Evolutionary conservation across 1,140 invertebrate species (phyloP), one percentile per base, ranked within the genome.

Genomic region (Aphelenchoides besseyi): DNA sequence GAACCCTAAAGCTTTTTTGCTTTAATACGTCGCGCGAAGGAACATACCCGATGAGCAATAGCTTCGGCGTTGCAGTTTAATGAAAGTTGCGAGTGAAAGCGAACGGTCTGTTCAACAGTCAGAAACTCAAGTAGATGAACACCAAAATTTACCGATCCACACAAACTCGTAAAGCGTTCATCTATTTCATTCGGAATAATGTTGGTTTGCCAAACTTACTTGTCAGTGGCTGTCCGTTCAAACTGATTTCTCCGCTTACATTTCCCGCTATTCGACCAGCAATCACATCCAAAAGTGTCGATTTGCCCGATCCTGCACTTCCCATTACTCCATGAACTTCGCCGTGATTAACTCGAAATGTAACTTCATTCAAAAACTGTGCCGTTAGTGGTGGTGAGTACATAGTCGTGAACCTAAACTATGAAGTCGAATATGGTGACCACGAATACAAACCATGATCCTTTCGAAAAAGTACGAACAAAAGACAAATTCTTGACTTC

Each of bases 251-350:
- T 48, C 72, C 72, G 54, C 26, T 41, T 23, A 68, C 37, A 48
- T 23, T 48, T 23, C 12, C 41, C 41, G 41, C 41, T 16, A 48
- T 48, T 23, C 41, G 41, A 12, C 41, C 41, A 23, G 41, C 41
- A 23, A 73, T 72, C 28, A 73, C 72, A 32, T 73, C 33, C 9
- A 72, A 28, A 16, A 72, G 71, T 8, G 71, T 72, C 29, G 70
- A 62, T 53, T 72, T 72, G 2, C 71, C 71, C 32, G 30, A 67
- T 33, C 72, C 72, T 0, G 70, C n/a, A 28, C 72, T 32, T 23
- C 72, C 72, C n/a, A 73, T 67, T n/a, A 73, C 30, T 48, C 72
- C 72, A 54, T 73, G 70, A 16, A 73, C 54, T 54, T 73, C 72
- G 29, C 72, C 72, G 37, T 68, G 57, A 54, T n/a, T 26, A 26